Evolutionary conservation across 2,888 invertebrate species (phyloP).

Genomic region (Metalampra italica): DNA sequence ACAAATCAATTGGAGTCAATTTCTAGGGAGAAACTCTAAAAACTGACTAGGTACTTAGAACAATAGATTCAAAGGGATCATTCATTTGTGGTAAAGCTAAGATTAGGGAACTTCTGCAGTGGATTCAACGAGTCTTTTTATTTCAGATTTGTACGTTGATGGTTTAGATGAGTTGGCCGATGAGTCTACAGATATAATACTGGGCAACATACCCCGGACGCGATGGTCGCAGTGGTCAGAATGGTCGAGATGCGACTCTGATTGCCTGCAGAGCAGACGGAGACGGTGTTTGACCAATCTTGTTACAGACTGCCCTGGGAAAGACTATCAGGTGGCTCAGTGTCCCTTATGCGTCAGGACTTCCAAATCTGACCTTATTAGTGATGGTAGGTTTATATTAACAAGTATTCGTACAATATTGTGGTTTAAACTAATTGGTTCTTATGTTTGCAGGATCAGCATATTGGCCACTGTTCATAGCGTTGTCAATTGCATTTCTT

Average conservation of each 20-base stretch:
- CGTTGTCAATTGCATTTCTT: conserved; percentile 60
- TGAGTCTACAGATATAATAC: conserved; percentile 59
- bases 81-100: too few species aligned
- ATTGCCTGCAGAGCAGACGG: conserved; percentile 91
- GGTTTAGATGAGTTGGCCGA: conserved; percentile 63
- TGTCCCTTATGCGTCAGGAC: conserved; percentile 66
- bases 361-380: conserved; percentile 56
- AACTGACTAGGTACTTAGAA: too few species aligned
- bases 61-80: too few species aligned
- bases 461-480: conserved; percentile 63
- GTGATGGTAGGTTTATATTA: conserved; percentile 47
- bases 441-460: conserved; percentile 47
- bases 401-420: background rate
- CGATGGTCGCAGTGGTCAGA: conserved; percentile 85
- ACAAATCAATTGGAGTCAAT: too few species aligned
- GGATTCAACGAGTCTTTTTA: background rate
- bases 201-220: conserved; percentile 36
- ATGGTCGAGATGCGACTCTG: conserved; percentile 93
- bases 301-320: conserved; percentile 50
- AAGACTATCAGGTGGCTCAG: conserved; percentile 61
- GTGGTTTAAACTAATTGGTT: background rate
- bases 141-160: conserved; percentile 60
- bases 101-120: too few species aligned
- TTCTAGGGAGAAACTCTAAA: too few species aligned
- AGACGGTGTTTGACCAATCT: conserved; percentile 81